phyloP scores from a whole-genome alignment of 2,888 invertebrate species.

The Machimus atricapillus region DNA sequence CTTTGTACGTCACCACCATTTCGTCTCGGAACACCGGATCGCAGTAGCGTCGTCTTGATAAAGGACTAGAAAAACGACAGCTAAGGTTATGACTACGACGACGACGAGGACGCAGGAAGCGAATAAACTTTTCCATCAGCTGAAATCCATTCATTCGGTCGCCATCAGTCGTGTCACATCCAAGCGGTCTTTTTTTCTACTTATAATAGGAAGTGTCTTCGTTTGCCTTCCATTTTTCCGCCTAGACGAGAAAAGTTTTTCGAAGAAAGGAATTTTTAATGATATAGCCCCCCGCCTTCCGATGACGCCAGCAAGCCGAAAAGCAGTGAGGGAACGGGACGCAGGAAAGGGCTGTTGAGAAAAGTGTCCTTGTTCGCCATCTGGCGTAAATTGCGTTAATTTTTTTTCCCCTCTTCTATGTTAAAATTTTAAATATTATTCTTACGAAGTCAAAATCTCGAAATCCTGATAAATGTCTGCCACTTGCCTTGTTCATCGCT shows the following conservation, averaged over 20 bases:
- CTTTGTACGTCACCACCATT: constrained; percentile 7
- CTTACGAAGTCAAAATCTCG: background rate
- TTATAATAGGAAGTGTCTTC: background rate
- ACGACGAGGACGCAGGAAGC: background rate
- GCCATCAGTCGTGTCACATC: background rate
- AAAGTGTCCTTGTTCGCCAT: background rate
- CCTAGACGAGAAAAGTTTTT: background rate
- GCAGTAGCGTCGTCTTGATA: background rate
- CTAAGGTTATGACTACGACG: background rate
- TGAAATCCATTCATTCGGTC: background rate
- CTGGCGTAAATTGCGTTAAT: background rate
- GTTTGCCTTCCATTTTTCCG: background rate
- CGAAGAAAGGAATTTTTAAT: background rate
- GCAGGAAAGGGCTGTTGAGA: background rate
- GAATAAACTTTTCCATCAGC: background rate
- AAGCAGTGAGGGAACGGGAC: too few species aligned
- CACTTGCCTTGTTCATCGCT: background rate
- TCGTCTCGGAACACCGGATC: background rate
- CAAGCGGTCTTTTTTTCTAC: background rate
- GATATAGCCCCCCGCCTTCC: background rate
- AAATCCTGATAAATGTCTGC: background rate
- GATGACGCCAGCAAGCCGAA: background rate
- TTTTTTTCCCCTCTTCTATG: background rate
- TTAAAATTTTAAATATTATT: background rate
- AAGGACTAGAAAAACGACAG: background rate